phyloP scores from a whole-genome alignment of 2,888 invertebrate species.

The Melieria omissa region DNA sequence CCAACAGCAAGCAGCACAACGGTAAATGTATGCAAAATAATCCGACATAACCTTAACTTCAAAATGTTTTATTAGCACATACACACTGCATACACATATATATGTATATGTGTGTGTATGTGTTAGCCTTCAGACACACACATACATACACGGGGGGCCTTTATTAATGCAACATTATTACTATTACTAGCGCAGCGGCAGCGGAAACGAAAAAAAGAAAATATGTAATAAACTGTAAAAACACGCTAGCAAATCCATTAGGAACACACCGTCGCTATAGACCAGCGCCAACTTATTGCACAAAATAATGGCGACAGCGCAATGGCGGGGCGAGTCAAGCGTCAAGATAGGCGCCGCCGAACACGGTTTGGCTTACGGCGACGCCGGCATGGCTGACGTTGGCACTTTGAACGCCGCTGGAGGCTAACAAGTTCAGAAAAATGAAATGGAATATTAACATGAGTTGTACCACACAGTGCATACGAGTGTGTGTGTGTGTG shows the following conservation, averaged over 20 bases:
- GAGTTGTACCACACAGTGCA: not conserved
- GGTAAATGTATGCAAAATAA: too few relatives aligned
- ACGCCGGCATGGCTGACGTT: not conserved
- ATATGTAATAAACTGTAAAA: constrained; percentile 22
- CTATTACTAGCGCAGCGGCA: not conserved
- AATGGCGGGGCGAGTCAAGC: not conserved
- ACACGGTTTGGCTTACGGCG: not conserved
- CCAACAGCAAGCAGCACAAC: too few relatives aligned
- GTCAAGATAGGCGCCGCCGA: not conserved
- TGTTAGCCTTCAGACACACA: not conserved
- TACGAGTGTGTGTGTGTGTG: not conserved
- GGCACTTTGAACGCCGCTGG: not conserved
- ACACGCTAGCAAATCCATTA: constrained; percentile 26
- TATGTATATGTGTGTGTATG: too few relatives aligned
- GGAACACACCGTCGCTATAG: not conserved
- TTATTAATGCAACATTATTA: not conserved
- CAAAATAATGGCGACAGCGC: not conserved
- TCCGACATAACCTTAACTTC: too few relatives aligned
- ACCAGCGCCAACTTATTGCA: constrained; percentile 1
- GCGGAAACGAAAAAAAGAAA: constrained; percentile 9
- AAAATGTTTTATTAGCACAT: too few relatives aligned
- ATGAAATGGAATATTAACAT: constrained; percentile 24
- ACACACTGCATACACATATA: too few relatives aligned
- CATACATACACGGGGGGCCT: not conserved
- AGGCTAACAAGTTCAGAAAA: constrained; percentile 15